Conservation (phyloP, 2,888 invertebrate genomes). For the Graphium colonna region DNA sequence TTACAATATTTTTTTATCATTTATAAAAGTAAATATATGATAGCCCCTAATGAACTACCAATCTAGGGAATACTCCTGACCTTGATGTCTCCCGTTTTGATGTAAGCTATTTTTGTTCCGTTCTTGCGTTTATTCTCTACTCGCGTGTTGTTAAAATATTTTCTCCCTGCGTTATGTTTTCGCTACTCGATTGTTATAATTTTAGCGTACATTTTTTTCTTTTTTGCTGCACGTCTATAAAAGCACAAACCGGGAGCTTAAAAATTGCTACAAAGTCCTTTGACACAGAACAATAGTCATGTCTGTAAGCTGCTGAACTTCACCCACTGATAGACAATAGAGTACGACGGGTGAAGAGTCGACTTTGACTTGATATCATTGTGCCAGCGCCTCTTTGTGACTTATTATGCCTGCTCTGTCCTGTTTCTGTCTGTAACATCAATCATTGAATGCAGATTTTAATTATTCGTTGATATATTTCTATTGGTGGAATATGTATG, state of each 20-base stretch:
- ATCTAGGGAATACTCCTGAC: not conserved
- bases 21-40: too few relatives aligned
- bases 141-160: not conserved
- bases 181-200: not conserved
- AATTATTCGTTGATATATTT: too few relatives aligned
- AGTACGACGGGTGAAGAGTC: not conserved
- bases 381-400: constrained; percentile 5
- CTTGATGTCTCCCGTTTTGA: constrained; percentile 3
- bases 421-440: not conserved
- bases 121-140: not conserved
- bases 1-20: too few relatives aligned
- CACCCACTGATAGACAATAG: constrained; percentile 4
- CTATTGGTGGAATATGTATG: too few relatives aligned
- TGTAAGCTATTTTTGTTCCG: not conserved
- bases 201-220: not conserved
- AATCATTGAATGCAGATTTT: not conserved
- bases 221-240: not conserved
- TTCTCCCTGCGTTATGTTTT: not conserved
- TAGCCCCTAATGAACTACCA: too few relatives aligned
- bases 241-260: constrained; percentile 1
- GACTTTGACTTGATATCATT: constrained; percentile 9
- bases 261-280: constrained; percentile 1
- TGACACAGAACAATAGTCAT: not conserved
- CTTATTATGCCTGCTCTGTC: not conserved
- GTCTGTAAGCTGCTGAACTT: constrained; percentile 2